Percentiles rank a stretch among this genome's conserved stretches.
Conservation (phyloP, 2,113 vertebrate genomes). For the Acrocephalus arundinaceus region DNA sequence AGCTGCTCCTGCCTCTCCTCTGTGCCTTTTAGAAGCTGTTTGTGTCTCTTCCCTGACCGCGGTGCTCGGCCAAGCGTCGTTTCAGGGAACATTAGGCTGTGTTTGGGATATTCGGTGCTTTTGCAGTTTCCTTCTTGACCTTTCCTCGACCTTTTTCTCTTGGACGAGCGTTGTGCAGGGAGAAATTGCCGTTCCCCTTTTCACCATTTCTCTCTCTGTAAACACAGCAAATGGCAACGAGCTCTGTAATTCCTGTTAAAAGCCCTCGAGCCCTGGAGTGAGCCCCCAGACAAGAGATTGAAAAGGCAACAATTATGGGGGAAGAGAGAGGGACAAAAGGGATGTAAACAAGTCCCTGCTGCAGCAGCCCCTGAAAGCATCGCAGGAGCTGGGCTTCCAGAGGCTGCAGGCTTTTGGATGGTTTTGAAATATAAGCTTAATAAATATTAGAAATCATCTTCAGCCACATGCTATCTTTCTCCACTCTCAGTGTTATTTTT, state of each 20-base stretch:
- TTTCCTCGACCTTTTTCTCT: neutral
- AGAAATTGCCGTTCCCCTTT: neutral
- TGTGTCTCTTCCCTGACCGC: neutral
- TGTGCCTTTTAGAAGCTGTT: neutral
- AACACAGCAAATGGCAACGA: constrained; percentile 1
- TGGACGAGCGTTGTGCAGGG: neutral
- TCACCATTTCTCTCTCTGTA: neutral
- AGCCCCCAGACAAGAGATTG: neutral
- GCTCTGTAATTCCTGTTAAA: neutral
- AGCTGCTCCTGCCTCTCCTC: neutral
- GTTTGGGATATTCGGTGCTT: neutral
- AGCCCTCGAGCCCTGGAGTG: neutral
- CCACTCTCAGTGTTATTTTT: neutral
- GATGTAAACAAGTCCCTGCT: neutral
- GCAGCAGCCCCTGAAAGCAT: neutral
- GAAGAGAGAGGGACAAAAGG: neutral
- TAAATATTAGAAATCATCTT: neutral
- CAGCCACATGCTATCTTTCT: neutral
- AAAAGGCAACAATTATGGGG: constrained; percentile 10
- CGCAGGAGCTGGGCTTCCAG: too few relatives aligned
- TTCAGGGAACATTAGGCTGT: neutral
- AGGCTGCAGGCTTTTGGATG: neutral
- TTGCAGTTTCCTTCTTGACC: neutral
- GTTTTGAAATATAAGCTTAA: neutral
- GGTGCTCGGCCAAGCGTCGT: neutral